phyloP scores from a whole-genome alignment of 1,140 invertebrate genomes.

The Phenacoccus solenopsis region DNA sequence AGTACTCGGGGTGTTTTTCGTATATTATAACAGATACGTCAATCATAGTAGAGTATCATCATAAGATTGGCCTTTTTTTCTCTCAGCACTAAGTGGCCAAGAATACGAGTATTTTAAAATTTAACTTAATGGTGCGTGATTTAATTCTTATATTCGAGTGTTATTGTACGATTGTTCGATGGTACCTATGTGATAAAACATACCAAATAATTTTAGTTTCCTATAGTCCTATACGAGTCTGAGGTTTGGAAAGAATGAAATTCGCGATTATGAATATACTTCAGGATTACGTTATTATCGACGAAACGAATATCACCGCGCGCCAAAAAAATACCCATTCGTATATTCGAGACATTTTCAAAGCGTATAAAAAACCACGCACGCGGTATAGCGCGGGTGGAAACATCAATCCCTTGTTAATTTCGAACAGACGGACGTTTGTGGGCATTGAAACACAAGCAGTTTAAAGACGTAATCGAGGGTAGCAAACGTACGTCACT shows the following conservation, averaged over 20 bases:
- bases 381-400: background rate
- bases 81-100: background rate
- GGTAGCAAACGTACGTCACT: conserved; percentile 14
- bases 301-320: background rate
- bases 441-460: conserved; percentile 15
- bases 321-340: background rate
- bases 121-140: background rate
- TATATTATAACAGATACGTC: background rate
- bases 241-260: background rate
- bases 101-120: background rate
- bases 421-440: conserved; percentile 13
- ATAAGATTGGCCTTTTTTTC: background rate
- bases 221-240: too few species aligned
- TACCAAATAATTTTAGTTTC: too few species aligned
- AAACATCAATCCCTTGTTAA: conserved; percentile 14
- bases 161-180: background rate
- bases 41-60: background rate
- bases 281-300: background rate
- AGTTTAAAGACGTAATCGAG: conserved; percentile 9
- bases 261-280: background rate
- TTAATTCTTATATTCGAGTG: background rate
- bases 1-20: background rate
- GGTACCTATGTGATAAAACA: too few species aligned
- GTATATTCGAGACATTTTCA: background rate
- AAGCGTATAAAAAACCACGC: background rate